A percentile compares a stretch with the other conserved stretches of the same genome.
Evolutionary conservation across 1,140 invertebrate species (phyloP).

Genomic region (Tyrophagus putrescentiae): DNA sequence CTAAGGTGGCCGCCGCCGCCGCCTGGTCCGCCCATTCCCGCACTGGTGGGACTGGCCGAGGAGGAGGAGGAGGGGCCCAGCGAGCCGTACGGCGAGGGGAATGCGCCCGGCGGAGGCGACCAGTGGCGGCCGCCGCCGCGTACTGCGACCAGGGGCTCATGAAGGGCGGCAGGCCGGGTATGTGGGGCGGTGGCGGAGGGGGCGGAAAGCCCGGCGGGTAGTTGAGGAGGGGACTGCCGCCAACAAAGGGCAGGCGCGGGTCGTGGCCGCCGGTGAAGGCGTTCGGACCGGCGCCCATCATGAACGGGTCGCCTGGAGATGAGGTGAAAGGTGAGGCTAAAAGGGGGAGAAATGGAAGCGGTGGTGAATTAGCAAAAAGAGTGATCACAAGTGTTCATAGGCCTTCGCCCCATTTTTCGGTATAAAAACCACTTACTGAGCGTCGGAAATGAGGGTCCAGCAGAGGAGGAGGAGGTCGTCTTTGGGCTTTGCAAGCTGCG

Average conservation of each 20-base stretch:
- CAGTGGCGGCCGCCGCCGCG: not conserved
- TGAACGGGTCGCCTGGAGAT: not conserved
- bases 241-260: not conserved
- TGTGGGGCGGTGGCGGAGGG: not conserved
- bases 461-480: not conserved
- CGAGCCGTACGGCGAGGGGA: slow-evolving; percentile 10
- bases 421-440: not conserved
- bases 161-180: slow-evolving; percentile 18
- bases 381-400: not conserved
- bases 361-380: not conserved
- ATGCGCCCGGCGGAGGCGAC: slow-evolving; percentile 1
- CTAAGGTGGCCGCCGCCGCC: too few species aligned
- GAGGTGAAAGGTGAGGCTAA: not conserved
- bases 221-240: not conserved
- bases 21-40: too few species aligned
- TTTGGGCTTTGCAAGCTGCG: not conserved
- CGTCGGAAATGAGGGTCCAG: not conserved
- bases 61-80: too few species aligned
- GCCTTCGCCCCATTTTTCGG: not conserved
- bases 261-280: slow-evolving; percentile 15
- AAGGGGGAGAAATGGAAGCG: not conserved
- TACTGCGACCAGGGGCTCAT: slow-evolving; percentile 17
- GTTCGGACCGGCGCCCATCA: not conserved
- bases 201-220: slow-evolving; percentile 3
- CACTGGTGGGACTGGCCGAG: too few species aligned